Evolutionary conservation across 1,140 invertebrate species (phyloP).

Genomic region (Drosophila varians): DNA sequence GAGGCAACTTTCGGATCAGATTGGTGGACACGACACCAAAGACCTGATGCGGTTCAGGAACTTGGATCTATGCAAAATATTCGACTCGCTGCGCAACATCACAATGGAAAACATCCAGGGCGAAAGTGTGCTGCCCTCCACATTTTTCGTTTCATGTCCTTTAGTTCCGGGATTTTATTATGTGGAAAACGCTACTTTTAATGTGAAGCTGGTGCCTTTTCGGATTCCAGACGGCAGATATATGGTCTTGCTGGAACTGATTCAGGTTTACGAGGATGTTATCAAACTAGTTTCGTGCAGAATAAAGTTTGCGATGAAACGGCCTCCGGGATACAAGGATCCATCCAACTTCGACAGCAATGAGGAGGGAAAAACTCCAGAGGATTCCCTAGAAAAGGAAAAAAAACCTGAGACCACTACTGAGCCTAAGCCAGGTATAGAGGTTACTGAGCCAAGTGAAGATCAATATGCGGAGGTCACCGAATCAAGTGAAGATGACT

Average conservation of each 20-base stretch:
- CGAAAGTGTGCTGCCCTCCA: conserved; percentile 43
- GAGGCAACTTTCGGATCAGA: conserved; percentile 38
- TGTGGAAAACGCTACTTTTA: conserved; percentile 13
- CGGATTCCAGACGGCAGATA: conserved; percentile 57
- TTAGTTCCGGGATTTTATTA: conserved; percentile 63
- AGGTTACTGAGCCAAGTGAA: background rate
- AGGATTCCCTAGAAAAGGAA: background rate
- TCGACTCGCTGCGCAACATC: conserved; percentile 57
- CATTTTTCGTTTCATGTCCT: conserved; percentile 61
- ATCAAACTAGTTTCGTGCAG: conserved; percentile 47
- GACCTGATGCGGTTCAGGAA: conserved; percentile 59
- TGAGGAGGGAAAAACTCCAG: background rate
- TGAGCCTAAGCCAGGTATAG: background rate
- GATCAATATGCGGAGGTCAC: background rate
- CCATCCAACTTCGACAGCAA: background rate
- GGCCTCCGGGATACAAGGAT: conserved; percentile 6
- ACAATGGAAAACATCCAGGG: conserved; percentile 27
- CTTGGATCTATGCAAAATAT: conserved; percentile 54
- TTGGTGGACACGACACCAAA: conserved; percentile 25
- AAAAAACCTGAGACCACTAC: background rate
- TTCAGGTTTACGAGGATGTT: conserved; percentile 70
- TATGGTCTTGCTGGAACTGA: conserved; percentile 48
- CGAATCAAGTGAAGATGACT: background rate
- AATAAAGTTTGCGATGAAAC: conserved; percentile 41
- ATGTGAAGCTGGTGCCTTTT: conserved; percentile 29